Conservation (phyloP, 2,888 invertebrate species). For the Ligdia adustata region DNA sequence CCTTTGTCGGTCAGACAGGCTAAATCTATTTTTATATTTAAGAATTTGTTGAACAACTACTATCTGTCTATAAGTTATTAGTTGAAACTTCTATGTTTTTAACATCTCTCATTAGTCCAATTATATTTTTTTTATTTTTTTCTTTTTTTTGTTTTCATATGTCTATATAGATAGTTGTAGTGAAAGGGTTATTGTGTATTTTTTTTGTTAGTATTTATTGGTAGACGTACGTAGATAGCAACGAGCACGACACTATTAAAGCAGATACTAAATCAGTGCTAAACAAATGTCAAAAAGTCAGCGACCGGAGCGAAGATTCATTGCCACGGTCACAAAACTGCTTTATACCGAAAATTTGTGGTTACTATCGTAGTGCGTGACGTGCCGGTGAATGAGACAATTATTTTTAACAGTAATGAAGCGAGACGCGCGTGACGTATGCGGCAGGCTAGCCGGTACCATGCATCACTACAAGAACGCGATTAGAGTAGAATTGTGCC, state of each 20-base stretch:
- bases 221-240: conserved; percentile 30
- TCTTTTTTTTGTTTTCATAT: too few relatives aligned
- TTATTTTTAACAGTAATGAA: conserved; percentile 77
- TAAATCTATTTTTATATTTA: too few relatives aligned
- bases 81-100: too few relatives aligned
- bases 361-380: conserved; percentile 77
- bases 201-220: too few relatives aligned
- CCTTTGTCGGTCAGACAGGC: too few relatives aligned
- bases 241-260: conserved; percentile 17
- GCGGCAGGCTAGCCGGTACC: conserved; percentile 32
- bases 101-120: too few relatives aligned
- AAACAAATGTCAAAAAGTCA: conserved; percentile 51
- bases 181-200: too few relatives aligned
- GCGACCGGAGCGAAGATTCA: conserved; percentile 55
- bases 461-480: conserved; percentile 41
- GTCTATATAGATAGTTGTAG: too few relatives aligned
- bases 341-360: conserved; percentile 73
- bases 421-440: conserved; percentile 49
- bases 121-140: too few relatives aligned
- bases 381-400: conserved; percentile 78
- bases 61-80: too few relatives aligned
- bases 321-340: conserved; percentile 69
- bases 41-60: too few relatives aligned
- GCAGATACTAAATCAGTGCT: conserved; percentile 39
- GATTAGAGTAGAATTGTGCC: conserved; percentile 54